Percentiles rank a stretch among this genome's conserved stretches.
Evolutionary conservation across 2,113 vertebrate species (phyloP).

Genomic region (Uropsilus gracilis): DNA sequence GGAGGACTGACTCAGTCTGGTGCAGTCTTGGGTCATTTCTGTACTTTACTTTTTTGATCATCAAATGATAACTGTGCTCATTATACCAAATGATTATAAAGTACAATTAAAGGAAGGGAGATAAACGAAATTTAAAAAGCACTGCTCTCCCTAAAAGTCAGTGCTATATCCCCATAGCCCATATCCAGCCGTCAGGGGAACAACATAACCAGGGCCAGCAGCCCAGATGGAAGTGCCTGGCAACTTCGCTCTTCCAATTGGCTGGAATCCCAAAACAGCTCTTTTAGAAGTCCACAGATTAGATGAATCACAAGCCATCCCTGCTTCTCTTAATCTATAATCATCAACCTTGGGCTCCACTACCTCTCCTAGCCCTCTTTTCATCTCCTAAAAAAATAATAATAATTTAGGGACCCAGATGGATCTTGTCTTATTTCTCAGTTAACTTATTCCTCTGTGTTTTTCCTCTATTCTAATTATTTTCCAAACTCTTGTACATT

Average conservation of each 20-base stretch:
- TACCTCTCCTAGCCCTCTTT: neutral
- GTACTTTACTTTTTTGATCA: neutral
- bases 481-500: neutral
- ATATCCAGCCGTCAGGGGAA: neutral
- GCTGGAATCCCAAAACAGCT: neutral
- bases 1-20: neutral
- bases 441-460: neutral
- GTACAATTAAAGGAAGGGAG: constrained; percentile 11
- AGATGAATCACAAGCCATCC: neutral
- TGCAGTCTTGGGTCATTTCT: neutral
- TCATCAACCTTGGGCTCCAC: neutral
- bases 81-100: neutral
- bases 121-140: neutral
- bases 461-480: neutral
- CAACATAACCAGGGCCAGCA: neutral
- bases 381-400: neutral
- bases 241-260: neutral
- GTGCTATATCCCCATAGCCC: neutral
- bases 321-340: neutral
- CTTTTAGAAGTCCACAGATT: neutral
- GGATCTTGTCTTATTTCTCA: neutral
- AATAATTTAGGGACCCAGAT: neutral
- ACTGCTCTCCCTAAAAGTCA: neutral
- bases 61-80: neutral
- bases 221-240: neutral